phyloP scores from a whole-genome alignment of 1,140 invertebrate species.

The Euura lappo region DNA sequence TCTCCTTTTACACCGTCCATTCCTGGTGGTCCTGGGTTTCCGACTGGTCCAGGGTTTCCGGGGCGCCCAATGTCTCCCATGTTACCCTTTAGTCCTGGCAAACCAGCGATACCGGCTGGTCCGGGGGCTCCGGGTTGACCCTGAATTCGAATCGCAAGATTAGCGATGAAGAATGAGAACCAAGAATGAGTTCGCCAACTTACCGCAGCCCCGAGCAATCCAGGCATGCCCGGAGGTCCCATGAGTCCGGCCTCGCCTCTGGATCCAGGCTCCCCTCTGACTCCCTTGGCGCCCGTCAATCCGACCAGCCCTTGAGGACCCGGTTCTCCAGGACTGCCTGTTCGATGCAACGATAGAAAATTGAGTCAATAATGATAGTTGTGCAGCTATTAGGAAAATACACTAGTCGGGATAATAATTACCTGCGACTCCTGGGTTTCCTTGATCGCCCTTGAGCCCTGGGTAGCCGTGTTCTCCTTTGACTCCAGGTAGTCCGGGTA shows the following conservation, averaged over 20 bases:
- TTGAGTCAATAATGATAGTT: too few species aligned
- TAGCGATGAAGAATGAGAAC: background rate
- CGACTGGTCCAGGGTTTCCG: constrained; percentile 73
- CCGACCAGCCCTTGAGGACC: constrained; percentile 72
- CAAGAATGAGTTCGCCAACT: background rate
- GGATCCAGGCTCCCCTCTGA: constrained; percentile 76
- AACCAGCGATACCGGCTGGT: constrained; percentile 66
- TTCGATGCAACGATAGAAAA: background rate
- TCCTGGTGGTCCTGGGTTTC: constrained; percentile 72
- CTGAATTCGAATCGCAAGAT: constrained; percentile 40
- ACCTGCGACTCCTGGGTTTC: constrained; percentile 69
- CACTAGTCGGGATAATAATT: constrained; percentile 22
- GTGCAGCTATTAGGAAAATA: too few species aligned
- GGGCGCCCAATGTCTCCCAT: constrained; percentile 74
- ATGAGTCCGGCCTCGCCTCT: constrained; percentile 62
- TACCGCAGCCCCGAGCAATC: constrained; percentile 34
- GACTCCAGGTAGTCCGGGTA: constrained; percentile 70
- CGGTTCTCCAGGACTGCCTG: constrained; percentile 64
- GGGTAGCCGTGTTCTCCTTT: constrained; percentile 76
- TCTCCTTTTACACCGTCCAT: constrained; percentile 74
- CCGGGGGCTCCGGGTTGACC: constrained; percentile 67
- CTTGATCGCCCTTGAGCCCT: constrained; percentile 77
- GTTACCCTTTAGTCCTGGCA: constrained; percentile 75
- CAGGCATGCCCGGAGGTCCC: constrained; percentile 39
- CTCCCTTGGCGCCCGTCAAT: constrained; percentile 73